These are phyloP conservation scores for Tridacna gigas DNA, from an alignment of 2,888 invertebrate genomes.

Conservation along the genomic window DNA sequence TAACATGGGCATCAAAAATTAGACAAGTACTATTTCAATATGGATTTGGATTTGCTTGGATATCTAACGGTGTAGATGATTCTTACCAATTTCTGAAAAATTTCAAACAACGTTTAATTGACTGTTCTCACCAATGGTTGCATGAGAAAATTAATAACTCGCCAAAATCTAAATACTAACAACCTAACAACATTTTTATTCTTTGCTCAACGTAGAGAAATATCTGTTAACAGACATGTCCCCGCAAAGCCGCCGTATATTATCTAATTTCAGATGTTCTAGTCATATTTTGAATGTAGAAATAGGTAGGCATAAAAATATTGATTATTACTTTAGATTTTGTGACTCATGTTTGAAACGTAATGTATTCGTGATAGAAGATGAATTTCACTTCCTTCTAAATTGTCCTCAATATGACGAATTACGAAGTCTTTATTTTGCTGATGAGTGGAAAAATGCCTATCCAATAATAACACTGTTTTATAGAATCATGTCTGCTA, in stretches of 20 bases:
- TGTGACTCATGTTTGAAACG: no score
- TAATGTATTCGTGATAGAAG: no score
- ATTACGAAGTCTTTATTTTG: no score
- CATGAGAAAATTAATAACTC: not conserved
- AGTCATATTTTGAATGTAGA: no score
- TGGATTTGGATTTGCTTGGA: constrained; percentile 13
- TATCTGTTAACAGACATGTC: not conserved
- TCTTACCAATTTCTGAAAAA: constrained; percentile 3
- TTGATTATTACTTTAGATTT: no score
- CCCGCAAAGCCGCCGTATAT: not conserved
- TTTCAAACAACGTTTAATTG: constrained; percentile 15
- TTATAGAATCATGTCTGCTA: no score
- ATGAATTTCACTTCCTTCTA: no score
- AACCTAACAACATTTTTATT: constrained; percentile 8
- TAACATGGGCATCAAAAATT: not conserved
- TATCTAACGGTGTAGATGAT: constrained; percentile 6
- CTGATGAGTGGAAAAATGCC: no score
- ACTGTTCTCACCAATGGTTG: constrained; percentile 1
- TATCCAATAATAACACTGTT: no score
- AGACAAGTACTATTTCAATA: not conserved
- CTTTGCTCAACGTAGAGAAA: not conserved
- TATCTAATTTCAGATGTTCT: not conserved
- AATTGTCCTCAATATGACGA: no score
- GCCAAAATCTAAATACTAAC: not conserved
- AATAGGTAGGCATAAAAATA: no score